Evolutionary conservation across 1,140 invertebrate genomes (phyloP).

Genomic region (Coenobita brevimanus): DNA sequence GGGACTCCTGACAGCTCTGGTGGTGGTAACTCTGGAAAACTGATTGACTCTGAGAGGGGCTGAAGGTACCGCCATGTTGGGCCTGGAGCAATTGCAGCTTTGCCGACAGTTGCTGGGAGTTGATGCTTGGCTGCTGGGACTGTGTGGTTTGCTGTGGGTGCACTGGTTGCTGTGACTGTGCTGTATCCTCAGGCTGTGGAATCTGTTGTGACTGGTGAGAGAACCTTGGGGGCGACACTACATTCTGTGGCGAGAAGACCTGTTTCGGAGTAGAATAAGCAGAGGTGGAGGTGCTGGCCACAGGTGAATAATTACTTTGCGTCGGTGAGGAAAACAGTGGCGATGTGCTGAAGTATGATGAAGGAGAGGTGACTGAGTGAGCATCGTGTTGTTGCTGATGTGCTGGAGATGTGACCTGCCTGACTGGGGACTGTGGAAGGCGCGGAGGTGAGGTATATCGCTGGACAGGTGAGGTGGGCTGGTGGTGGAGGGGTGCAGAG

Average conservation of each 20-base stretch:
- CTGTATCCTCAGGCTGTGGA: background rate
- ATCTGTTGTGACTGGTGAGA: background rate
- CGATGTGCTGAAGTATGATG: slow-evolving; percentile 35
- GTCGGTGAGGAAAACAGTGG: slow-evolving; percentile 28
- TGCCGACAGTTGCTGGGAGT: slow-evolving; percentile 40
- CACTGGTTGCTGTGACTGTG: background rate
- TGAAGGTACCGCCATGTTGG: slow-evolving; percentile 13
- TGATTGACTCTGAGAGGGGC: slow-evolving; percentile 26
- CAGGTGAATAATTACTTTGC: background rate
- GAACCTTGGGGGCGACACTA: slow-evolving; percentile 13
- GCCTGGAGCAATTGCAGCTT: slow-evolving; percentile 43
- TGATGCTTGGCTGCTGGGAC: background rate
- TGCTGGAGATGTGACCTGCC: slow-evolving; percentile 8
- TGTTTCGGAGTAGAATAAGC: slow-evolving; percentile 40
- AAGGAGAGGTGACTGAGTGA: slow-evolving; percentile 30
- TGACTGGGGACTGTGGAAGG: slow-evolving; percentile 13
- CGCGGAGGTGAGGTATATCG: background rate
- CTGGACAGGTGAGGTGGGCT: background rate
- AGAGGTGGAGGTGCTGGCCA: background rate
- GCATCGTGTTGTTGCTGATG: background rate
- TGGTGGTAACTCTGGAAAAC: slow-evolving; percentile 23
- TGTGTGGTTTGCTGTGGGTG: background rate
- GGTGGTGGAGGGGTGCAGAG: background rate
- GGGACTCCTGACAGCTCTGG: background rate
- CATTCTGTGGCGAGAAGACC: slow-evolving; percentile 32